phyloP scores from a whole-genome alignment of 2,797 vertebrate genomes.

The Hemibagrus guttatus region DNA sequence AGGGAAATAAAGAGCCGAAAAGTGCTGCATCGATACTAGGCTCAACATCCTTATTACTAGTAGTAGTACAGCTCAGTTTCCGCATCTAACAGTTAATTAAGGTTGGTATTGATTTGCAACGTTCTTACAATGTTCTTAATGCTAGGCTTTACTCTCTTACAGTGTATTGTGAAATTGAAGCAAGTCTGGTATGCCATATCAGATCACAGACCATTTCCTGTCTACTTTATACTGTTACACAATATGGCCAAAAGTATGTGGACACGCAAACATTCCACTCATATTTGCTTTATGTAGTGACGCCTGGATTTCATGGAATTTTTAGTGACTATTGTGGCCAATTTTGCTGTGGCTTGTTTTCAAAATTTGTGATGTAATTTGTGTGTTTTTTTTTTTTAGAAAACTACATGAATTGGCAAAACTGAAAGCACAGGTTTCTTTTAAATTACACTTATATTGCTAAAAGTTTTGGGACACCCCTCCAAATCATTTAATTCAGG shows the following conservation, averaged over 20 bases:
- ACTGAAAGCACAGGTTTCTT: too few species aligned
- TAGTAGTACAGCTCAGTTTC: background rate
- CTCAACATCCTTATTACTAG: slow-evolving; percentile 24
- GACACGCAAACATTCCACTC: background rate
- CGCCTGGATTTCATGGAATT: too few species aligned
- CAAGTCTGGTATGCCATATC: background rate
- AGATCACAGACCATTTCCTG: background rate
- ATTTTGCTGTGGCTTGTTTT: too few species aligned
- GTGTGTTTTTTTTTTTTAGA: too few species aligned
- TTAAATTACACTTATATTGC: too few species aligned
- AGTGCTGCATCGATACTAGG: background rate
- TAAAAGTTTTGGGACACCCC: too few species aligned
- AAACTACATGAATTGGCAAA: too few species aligned
- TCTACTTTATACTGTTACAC: background rate
- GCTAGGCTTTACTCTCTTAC: background rate
- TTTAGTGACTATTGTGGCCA: too few species aligned
- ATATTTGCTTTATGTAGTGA: background rate
- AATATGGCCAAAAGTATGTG: background rate
- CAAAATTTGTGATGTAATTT: too few species aligned
- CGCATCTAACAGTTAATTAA: slow-evolving; percentile 14
- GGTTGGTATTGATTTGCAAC: slow-evolving; percentile 32
- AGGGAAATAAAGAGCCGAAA: slow-evolving; percentile 8
- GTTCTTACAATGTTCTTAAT: slow-evolving; percentile 9
- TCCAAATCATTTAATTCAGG: too few species aligned
- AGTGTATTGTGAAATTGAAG: background rate